Evolutionary conservation across 2,888 invertebrate genomes (phyloP).

Genomic region (Cephus runcator): DNA sequence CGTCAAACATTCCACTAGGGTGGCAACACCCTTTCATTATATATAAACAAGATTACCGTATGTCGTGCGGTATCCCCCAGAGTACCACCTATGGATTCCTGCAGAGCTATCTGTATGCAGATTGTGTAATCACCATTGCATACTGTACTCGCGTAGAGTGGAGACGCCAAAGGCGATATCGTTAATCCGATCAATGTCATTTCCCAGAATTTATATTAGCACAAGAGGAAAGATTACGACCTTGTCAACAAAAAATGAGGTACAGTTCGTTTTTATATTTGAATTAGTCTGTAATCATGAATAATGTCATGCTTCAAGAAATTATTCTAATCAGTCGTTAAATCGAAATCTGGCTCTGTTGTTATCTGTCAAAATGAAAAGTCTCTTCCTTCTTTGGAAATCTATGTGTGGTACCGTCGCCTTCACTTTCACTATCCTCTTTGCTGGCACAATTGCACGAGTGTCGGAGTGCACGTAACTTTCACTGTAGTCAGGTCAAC

Average conservation of each 20-base stretch:
- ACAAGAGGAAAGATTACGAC: background rate
- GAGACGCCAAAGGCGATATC: background rate
- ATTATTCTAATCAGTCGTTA: no score
- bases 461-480: background rate
- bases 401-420: background rate
- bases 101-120: conserved; percentile 31
- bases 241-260: background rate
- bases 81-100: conserved; percentile 18
- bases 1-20: background rate
- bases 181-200: background rate
- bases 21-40: conserved; percentile 7
- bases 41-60: conserved; percentile 22
- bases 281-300: no score
- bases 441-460: background rate
- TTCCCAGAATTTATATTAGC: background rate
- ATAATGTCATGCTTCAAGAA: no score
- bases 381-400: background rate
- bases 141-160: background rate
- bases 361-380: background rate
- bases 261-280: background rate
- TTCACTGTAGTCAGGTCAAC: background rate
- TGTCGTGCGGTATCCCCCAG: conserved; percentile 21
- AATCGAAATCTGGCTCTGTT: no score
- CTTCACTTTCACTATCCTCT: background rate
- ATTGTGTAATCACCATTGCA: conserved; percentile 23